Evolutionary conservation across 2,888 invertebrate genomes (phyloP), one percentile per base, ranked within the genome.

Genomic region (Strigamia transsilvanica): DNA sequence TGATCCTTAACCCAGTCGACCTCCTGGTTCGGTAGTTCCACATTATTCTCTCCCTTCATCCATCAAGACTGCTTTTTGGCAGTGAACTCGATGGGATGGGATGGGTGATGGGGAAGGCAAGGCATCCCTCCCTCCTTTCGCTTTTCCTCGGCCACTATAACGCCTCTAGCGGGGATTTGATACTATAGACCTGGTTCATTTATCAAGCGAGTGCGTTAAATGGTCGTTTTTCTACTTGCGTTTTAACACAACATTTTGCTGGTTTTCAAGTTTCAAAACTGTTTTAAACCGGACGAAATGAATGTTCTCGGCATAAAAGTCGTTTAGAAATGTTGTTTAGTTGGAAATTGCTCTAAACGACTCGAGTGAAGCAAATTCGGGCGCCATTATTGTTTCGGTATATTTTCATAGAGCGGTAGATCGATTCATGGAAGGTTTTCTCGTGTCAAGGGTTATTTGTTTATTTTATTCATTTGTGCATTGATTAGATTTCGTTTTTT

Each of bases 21-120:
- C 61, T 66, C 21, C 61, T 66, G 61, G 23, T 66, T 66, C 61
- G 61, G 61, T 66, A 66, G 61, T 66, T 66, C 61, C 61, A 66
- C 61, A 66, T 66, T 66, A 66, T 66, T 66, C 61, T 66, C 61
- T 66, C 61, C 61, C 61, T 66, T 66, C 61, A 66, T 66, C 61
- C 21, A 66, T 66, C 61, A 66, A 66, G 61, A 66, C 61, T 66
- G 61, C 61, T 66, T 66, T 66, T 66, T 66, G 61, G 61, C 61
- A 66, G 61, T 66, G 61, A 66, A 66, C 61, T 66, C 38, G 38
- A 38, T 38, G 38, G 38, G 21, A 66, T 23, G 61, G 61, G 61
- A 23, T 46, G 46, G 46, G 46, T 12, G 46, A 66, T 12, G 61
- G 61, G 61, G 21, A n/a, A 23, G 21, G 21, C 4, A 66, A 18